Evolutionary conservation across 2,113 vertebrate genomes (phyloP).

Genomic region (Lontra canadensis): DNA sequence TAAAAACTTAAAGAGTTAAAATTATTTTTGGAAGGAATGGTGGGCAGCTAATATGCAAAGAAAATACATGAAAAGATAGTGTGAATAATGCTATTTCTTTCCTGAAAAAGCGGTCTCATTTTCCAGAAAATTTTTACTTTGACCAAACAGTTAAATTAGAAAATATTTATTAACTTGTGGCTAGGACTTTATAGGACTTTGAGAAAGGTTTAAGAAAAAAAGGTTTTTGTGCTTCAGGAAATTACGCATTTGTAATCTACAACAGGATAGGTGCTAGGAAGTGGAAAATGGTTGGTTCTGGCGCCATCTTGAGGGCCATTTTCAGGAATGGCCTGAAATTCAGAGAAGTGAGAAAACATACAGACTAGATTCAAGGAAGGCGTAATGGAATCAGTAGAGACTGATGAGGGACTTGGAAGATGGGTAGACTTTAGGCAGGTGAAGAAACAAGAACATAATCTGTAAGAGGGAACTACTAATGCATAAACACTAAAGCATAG

Average conservation of each 20-base stretch:
- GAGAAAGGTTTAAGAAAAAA: not conserved
- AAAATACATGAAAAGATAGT: not conserved
- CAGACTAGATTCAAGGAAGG: not conserved
- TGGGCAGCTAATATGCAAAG: not conserved
- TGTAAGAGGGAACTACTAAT: not conserved
- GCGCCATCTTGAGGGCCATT: not conserved
- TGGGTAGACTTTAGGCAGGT: not conserved
- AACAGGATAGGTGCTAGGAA: not conserved
- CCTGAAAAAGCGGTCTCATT: not conserved
- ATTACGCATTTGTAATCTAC: not conserved
- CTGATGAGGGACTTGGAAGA: not conserved
- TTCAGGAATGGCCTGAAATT: not conserved
- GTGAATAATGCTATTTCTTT: not conserved
- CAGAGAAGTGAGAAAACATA: not conserved
- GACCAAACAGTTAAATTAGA: not conserved
- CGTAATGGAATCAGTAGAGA: too few relatives aligned
- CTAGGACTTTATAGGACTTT: not conserved
- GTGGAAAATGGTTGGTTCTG: not conserved
- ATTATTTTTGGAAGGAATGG: not conserved
- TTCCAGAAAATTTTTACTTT: not conserved
- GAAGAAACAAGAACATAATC: not conserved
- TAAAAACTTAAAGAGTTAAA: constrained; percentile 15
- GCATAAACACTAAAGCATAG: not conserved
- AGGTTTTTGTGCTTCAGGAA: not conserved
- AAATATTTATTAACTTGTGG: constrained; percentile 26